Base-by-base conservation (phyloP, 2,888 invertebrate genomes). In the Tromatobia lineatoria region DNA sequence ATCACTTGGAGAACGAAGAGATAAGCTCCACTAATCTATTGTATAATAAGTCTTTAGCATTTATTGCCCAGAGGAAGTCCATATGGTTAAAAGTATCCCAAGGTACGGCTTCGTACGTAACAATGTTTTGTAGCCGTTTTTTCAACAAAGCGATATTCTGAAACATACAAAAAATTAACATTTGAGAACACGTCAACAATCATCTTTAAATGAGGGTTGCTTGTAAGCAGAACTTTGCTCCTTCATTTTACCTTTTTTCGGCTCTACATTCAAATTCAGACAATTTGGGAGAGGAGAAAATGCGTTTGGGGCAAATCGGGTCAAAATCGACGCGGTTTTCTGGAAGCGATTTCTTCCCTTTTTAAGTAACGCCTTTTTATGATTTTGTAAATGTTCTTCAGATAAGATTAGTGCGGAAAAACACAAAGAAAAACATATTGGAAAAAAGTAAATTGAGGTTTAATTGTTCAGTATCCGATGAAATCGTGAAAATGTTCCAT, bases 81-180 rank as follows among this genome's bases (percentile, higher is more conserved):
- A 86, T 29, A 25, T 86, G 86, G 74, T 86, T 84, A 80, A 86
- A 86, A 13, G 38, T 20, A 1, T 84, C 74, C 34, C 25, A 81
- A 18, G 82, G 83, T 69, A 87, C 81, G 18, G 81, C 75, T 52
- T 88, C 87, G 10, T 85, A 6, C 1, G 84, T 59, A 6, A 87
- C 80, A 8, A 88, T 45, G 61, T 87, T 89, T 50, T 80, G 80
- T 4, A 89, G 66, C 10, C 59, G 83, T 50, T 61, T 86, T 0
- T 79, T 66, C n/a, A 89, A 61, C 23, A 87, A 82, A 1, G 70
- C 47, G 11, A 71, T 69, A 76, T 88, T 87, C 89, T 89, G 81
- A 6, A 86, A 85, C 34, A 11, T 69, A 20, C 3, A 54, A 42
- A n/a, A 13, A 50, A 54, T 13, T 23, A n/a, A 34, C 15, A 25